A percentile compares a stretch with the other conserved stretches of the same genome.
Evolutionary conservation across 2,888 invertebrate genomes (phyloP).

Genomic region (Drosophila borealis): DNA sequence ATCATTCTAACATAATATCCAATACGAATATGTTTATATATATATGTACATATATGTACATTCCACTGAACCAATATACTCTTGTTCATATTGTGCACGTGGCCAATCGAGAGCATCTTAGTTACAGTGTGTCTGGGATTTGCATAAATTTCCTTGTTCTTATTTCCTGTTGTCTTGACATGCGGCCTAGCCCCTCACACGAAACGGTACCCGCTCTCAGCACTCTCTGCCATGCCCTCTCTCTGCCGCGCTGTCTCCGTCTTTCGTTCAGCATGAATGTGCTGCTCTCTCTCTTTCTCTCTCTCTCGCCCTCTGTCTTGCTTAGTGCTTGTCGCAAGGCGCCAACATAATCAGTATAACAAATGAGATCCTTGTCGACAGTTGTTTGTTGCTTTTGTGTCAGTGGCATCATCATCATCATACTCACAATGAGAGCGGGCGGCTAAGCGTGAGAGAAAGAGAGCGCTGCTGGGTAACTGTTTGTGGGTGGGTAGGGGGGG

Average conservation of each 20-base stretch:
- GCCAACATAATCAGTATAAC: conserved; percentile 84
- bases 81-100: too few species aligned
- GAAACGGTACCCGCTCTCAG: not conserved
- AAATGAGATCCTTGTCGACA: conserved; percentile 84
- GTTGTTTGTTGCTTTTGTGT: conserved; percentile 81
- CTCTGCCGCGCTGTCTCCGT: conserved; percentile 4
- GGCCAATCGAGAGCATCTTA: conserved; percentile 17
- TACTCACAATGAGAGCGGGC: conserved; percentile 38
- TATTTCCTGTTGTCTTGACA: conserved; percentile 41
- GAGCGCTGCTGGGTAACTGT: not conserved
- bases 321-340: conserved; percentile 61
- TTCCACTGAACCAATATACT: too few species aligned
- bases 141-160: conserved; percentile 28
- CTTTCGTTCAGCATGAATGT: not conserved
- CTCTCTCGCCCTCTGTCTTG: conserved; percentile 35
- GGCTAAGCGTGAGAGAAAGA: not conserved
- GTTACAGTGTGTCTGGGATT: conserved; percentile 6
- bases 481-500: not conserved
- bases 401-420: conserved; percentile 76
- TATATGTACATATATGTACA: too few species aligned
- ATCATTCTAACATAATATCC: too few species aligned
- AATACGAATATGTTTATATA: too few species aligned
- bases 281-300: not conserved
- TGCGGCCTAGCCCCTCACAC: not conserved
- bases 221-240: not conserved